Evolutionary conservation across 2,113 vertebrate genomes (phyloP).

Genomic region (Atractosteus spatula): DNA sequence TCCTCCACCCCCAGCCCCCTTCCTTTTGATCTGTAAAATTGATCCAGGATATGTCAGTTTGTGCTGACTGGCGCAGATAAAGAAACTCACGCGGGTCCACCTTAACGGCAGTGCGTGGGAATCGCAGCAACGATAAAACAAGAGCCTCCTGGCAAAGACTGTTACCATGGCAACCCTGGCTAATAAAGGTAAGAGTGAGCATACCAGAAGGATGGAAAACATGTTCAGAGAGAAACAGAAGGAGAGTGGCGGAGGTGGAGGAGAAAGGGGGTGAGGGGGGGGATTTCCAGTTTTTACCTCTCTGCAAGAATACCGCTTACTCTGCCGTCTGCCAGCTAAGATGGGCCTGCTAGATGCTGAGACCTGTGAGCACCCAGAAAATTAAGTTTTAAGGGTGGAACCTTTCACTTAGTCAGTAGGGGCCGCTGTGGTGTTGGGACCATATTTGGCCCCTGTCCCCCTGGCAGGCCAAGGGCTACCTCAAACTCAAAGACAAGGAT

Average conservation of each 20-base stretch:
- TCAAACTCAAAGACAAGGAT: too few relatives aligned
- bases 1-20: slow-evolving; percentile 16
- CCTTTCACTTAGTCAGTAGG: too few relatives aligned
- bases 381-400: too few relatives aligned
- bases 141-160: slow-evolving; percentile 19
- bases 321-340: too few relatives aligned
- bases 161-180: slow-evolving; percentile 53
- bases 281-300: too few relatives aligned
- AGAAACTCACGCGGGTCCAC: slow-evolving; percentile 6
- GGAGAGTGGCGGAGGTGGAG: slow-evolving; percentile 16
- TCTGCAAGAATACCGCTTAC: too few relatives aligned
- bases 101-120: slow-evolving; percentile 7
- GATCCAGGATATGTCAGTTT: slow-evolving; percentile 9
- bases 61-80: slow-evolving; percentile 22
- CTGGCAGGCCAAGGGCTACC: too few relatives aligned
- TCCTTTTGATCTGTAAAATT: slow-evolving; percentile 7
- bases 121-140: slow-evolving; percentile 30
- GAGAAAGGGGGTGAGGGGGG: slow-evolving; percentile 17
- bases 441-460: too few relatives aligned
- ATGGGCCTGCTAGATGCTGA: too few relatives aligned
- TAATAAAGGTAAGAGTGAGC: slow-evolving; percentile 43
- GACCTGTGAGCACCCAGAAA: too few relatives aligned
- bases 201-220: slow-evolving; percentile 48
- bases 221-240: slow-evolving; percentile 26
- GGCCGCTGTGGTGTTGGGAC: too few relatives aligned